These are phyloP conservation scores for Candidula unifasciata DNA, from an alignment of 2,888 invertebrate genomes.

Conservation along the genomic window DNA sequence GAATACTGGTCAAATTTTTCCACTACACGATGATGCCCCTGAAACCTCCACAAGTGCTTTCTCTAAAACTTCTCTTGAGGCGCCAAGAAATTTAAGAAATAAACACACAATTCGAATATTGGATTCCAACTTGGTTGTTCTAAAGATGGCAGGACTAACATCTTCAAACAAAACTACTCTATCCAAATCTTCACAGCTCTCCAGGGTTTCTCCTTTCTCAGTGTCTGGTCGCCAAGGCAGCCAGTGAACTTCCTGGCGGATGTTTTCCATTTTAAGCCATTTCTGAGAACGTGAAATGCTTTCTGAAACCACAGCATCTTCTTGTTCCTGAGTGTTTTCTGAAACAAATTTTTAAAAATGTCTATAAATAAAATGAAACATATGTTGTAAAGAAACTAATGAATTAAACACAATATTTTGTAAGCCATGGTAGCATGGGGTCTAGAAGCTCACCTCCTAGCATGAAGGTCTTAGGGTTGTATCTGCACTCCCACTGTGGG, in stretches of 20 bases:
- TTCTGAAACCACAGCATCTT: conserved; percentile 62
- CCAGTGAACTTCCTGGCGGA: conserved; percentile 74
- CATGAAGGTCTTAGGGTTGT: too few relatives aligned
- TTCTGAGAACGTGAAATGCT: conserved; percentile 58
- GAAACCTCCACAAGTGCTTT: conserved; percentile 18
- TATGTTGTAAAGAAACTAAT: too few relatives aligned
- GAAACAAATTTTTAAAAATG: conserved; percentile 1
- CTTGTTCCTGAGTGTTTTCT: conserved; percentile 63
- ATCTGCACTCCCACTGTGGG: too few relatives aligned
- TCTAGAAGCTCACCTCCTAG: too few relatives aligned
- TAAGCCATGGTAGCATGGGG: too few relatives aligned
- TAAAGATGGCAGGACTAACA: conserved; percentile 69
- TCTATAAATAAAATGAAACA: too few relatives aligned
- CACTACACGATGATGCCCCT: not conserved
- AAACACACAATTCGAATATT: conserved; percentile 45
- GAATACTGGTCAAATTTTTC: conserved; percentile 42
- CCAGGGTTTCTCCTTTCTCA: conserved; percentile 67
- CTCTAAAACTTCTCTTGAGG: conserved; percentile 34
- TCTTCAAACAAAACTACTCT: conserved; percentile 77
- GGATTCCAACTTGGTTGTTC: conserved; percentile 54
- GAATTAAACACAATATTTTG: too few relatives aligned
- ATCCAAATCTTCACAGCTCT: conserved; percentile 78
- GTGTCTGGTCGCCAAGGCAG: conserved; percentile 76
- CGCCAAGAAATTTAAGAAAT: conserved; percentile 54
- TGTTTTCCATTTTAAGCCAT: conserved; percentile 76